phyloP scores from a whole-genome alignment of 2,797 vertebrate genomes.

The Botia almorhae region DNA sequence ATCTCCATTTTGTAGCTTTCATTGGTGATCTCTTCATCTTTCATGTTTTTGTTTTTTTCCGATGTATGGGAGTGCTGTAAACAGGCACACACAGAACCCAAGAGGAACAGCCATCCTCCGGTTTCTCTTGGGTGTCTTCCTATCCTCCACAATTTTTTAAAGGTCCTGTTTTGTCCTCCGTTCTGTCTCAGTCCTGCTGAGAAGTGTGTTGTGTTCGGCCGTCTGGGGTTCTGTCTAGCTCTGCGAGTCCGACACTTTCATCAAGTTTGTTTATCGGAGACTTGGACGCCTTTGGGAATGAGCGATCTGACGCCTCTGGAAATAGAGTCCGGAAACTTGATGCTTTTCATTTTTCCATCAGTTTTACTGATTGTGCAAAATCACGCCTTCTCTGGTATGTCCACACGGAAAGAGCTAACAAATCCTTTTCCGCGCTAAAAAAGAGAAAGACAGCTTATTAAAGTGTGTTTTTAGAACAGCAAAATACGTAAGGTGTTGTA shows the following conservation, averaged over 20 bases:
- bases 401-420: slow-evolving; percentile 95
- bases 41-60: slow-evolving; percentile 67
- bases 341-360: slow-evolving; percentile 79
- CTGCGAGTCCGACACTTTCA: slow-evolving; percentile 66
- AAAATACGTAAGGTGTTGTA: background rate
- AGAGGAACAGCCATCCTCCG: slow-evolving; percentile 68
- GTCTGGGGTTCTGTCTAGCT: slow-evolving; percentile 54
- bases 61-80: slow-evolving; percentile 95
- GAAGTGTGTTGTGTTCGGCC: slow-evolving; percentile 84
- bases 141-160: slow-evolving; percentile 72
- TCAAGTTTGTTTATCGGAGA: slow-evolving; percentile 59
- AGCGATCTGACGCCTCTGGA: slow-evolving; percentile 76
- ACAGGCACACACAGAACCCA: slow-evolving; percentile 95
- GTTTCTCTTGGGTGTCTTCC: slow-evolving; percentile 31
- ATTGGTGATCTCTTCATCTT: slow-evolving; percentile 18
- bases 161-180: slow-evolving; percentile 73
- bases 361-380: slow-evolving; percentile 66
- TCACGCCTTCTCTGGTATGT: slow-evolving; percentile 95
- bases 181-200: slow-evolving; percentile 94
- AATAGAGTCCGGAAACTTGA: slow-evolving; percentile 88
- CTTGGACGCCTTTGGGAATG: slow-evolving; percentile 57
- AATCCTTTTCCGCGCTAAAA: slow-evolving; percentile 95
- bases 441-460: slow-evolving; percentile 39
- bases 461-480: background rate
- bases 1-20: slow-evolving; percentile 49